These are phyloP conservation scores for Natator depressus DNA, from an alignment of 2,113 vertebrate genomes.

Conservation along the genomic window DNA sequence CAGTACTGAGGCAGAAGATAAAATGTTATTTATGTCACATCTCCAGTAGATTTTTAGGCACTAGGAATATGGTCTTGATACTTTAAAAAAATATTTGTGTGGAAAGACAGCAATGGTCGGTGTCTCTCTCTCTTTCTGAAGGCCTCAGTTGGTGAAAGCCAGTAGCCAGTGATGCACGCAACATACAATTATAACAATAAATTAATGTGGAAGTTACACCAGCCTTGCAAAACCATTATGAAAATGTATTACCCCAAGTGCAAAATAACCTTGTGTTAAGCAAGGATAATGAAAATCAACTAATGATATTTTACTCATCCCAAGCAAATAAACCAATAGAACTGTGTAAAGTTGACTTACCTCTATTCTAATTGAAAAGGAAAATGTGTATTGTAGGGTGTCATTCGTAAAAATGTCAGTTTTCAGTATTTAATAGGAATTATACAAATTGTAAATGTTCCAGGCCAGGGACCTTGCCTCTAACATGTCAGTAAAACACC, in stretches of 20 bases:
- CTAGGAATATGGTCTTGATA: neutral
- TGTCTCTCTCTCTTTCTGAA: neutral
- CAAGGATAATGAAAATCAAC: neutral
- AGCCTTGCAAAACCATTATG: neutral
- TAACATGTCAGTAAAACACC: neutral
- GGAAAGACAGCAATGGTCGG: rapidly evolving
- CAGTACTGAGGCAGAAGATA: rapidly evolving
- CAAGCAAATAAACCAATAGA: neutral
- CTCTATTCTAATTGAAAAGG: too few relatives aligned
- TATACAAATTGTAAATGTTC: neutral
- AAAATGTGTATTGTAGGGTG: too few relatives aligned
- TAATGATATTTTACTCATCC: neutral
- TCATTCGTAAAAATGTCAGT: neutral
- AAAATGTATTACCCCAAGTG: neutral
- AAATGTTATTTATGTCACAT: rapidly evolving
- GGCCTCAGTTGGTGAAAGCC: neutral
- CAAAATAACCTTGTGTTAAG: neutral
- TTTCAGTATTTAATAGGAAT: neutral
- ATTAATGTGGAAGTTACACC: neutral
- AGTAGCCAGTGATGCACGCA: neutral
- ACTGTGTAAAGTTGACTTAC: neutral
- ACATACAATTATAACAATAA: neutral
- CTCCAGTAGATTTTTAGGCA: neutral
- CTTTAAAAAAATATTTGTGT: neutral
- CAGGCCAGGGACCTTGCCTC: neutral